Percentiles rank a stretch among this genome's conserved stretches.
Conservation (phyloP, 2,113 vertebrate species). For the Natator depressus region DNA sequence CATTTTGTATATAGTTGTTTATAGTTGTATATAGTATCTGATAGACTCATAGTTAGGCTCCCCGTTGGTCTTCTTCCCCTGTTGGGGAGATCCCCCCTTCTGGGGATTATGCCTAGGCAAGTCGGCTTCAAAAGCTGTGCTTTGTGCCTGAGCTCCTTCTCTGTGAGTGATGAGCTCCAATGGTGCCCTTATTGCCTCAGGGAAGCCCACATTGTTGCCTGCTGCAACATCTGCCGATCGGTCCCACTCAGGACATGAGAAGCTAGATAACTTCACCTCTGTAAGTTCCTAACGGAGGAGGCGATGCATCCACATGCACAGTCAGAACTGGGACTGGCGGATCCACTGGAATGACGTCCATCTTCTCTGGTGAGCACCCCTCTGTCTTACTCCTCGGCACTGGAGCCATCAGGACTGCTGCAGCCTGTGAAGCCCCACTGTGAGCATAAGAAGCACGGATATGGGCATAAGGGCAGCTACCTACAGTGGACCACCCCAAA, state of each 20-base stretch:
- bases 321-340: not conserved
- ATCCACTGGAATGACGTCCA: not conserved
- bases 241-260: not conserved
- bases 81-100: too few relatives aligned
- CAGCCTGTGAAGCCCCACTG: not conserved
- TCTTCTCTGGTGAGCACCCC: not conserved
- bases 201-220: not conserved
- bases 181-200: not conserved
- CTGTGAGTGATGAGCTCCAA: not conserved
- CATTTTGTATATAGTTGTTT: not conserved
- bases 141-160: not conserved
- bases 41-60: too few relatives aligned
- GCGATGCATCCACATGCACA: not conserved
- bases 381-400: not conserved
- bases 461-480: not conserved
- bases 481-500: not conserved
- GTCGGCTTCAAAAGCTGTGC: not conserved
- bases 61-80: too few relatives aligned
- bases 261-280: not conserved
- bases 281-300: not conserved
- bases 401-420: not conserved
- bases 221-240: not conserved
- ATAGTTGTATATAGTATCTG: not conserved
- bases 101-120: not conserved
- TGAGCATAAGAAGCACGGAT: not conserved